Evolutionary conservation across 2,888 invertebrate species (phyloP), one percentile per base, ranked within the genome.

Genomic region (Gymnosoma rotundatum): DNA sequence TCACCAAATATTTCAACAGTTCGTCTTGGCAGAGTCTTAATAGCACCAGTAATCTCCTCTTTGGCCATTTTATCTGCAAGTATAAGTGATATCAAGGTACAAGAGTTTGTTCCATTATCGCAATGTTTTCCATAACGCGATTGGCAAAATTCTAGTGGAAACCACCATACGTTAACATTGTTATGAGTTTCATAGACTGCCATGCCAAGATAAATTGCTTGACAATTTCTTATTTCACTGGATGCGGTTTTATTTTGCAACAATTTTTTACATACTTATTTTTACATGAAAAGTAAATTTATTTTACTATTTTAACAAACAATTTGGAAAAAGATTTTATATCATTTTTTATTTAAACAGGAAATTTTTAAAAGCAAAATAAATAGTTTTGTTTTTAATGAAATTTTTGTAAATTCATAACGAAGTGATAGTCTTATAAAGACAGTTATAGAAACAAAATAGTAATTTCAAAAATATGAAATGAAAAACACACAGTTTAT

Each of bases 1-100:
- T 92, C 90, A 2, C 93, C 94, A 78, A 94, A 92, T 16, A 93
- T 89, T 66, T 92, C 90, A 85, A 93, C 92, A 52, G 94, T 89
- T 38, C 90, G 89, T n/a, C 74, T 73, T n/a, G 91, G 89, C 75
- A 91, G 72, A 4, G 86, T 87, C 9, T 32, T 45, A 6, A 52
- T 58, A 6, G 42, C 32, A n/a, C 87, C 86, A 83, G 86, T 86
- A 64, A 88, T 88, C 32, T 87, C 70, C 25, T 89, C 86, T 66
- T 89, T 89, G 66, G 89, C 86, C 60, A 93, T 93, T 87, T 92
- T 92, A 67, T 93, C 90, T 38, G 94, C 94, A 81, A 94, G 91
- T 67, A 94, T 91, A 25, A 94, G 89, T 52, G 94, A 94, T 87
- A 95, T 94, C 72, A 95, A 90, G 1, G 94, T 95, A 86, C 94